Conservation (phyloP, 1,140 invertebrate species). For the Calephelis virginiensis region DNA sequence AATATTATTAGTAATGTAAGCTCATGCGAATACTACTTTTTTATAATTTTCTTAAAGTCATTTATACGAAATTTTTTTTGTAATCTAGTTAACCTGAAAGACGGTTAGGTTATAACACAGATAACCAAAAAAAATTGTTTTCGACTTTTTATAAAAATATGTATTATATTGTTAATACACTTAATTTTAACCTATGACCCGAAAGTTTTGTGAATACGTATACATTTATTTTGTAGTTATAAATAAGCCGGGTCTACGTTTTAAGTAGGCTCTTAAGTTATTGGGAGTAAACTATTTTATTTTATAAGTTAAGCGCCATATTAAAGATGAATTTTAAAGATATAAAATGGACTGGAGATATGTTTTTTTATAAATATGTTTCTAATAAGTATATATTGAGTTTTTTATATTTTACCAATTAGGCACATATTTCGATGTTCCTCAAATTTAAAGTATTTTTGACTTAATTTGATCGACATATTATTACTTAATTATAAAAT, state of each 20-base stretch:
- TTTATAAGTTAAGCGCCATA: slow-evolving; percentile 42
- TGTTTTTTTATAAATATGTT: slow-evolving; percentile 4
- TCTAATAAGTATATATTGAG: slow-evolving; percentile 18
- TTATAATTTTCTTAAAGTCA: no score
- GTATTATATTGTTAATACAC: neutral
- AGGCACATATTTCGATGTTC: neutral
- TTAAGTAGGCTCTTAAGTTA: slow-evolving; percentile 75
- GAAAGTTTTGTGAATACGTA: slow-evolving; percentile 26
- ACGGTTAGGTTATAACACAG: no score
- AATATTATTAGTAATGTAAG: no score
- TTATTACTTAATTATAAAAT: slow-evolving; percentile 8
- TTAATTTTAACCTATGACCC: neutral
- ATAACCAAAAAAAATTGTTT: no score
- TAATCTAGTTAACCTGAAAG: no score
- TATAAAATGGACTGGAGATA: slow-evolving; percentile 7
- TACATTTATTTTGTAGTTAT: slow-evolving; percentile 37
- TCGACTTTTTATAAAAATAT: no score
- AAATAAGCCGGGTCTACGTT: slow-evolving; percentile 64
- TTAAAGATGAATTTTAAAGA: slow-evolving; percentile 26
- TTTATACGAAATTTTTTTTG: no score
- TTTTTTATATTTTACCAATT: no score
- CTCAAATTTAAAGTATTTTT: neutral
- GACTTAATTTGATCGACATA: no score
- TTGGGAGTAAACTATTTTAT: slow-evolving; percentile 52
- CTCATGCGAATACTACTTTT: no score